phyloP scores from a whole-genome alignment of 2,113 vertebrate genomes.

The Gallinago undulata region DNA sequence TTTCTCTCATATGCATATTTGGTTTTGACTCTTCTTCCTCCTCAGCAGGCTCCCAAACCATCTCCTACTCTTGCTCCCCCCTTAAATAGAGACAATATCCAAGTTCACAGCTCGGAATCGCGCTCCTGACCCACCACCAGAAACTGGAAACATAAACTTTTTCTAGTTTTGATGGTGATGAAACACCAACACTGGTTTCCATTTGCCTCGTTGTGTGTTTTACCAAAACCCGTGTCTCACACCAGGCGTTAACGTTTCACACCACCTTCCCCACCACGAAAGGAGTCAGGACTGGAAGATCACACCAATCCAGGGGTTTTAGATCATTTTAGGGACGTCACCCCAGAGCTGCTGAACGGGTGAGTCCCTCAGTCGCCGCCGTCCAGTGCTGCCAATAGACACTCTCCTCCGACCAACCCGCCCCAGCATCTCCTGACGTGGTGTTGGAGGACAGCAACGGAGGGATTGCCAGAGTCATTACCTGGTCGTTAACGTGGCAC shows the following conservation, averaged over 20 bases:
- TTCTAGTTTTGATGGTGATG: neutral
- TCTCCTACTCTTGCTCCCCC: neutral
- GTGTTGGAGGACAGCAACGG: neutral
- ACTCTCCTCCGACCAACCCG: fast-evolving
- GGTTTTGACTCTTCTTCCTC: neutral
- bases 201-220: neutral
- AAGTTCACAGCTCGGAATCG: neutral
- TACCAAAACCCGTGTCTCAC: neutral
- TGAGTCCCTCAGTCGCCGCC: neutral
- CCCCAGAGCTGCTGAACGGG: neutral
- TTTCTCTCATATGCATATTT: fast-evolving
- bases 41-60: neutral
- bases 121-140: neutral
- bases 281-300: neutral
- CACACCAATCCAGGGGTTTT: neutral
- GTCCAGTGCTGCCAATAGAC: fast-evolving
- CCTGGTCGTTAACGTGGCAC: constrained; percentile 92
- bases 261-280: neutral
- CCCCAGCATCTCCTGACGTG: neutral
- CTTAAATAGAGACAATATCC: neutral
- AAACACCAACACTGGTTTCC: neutral
- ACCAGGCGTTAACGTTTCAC: neutral
- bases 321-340: fast-evolving
- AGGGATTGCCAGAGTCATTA: neutral
- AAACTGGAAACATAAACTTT: neutral